Conservation (phyloP, 2,113 vertebrate genomes). For the Microtus montanus region DNA sequence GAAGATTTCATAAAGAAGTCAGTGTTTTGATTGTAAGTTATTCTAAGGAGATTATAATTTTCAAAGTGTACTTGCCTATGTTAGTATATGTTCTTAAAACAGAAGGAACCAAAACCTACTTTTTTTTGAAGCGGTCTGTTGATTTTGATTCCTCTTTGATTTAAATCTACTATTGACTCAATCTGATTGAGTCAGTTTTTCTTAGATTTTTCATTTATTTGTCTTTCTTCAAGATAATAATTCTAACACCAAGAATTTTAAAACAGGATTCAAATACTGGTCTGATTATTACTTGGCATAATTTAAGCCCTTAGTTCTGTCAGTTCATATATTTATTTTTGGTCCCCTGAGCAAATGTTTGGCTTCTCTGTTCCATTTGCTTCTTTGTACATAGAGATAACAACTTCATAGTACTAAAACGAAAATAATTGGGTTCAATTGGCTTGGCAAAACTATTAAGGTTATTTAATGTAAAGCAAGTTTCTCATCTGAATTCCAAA, state of each 20-base stretch:
- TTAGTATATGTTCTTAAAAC: neutral
- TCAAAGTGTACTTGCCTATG: constrained; percentile 22
- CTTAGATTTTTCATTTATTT: neutral
- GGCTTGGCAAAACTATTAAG: neutral
- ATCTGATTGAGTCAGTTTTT: neutral
- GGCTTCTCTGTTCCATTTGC: neutral
- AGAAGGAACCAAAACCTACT: neutral
- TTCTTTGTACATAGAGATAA: constrained; percentile 48
- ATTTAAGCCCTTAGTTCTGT: constrained; percentile 6
- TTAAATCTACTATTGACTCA: constrained; percentile 3
- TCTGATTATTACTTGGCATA: neutral
- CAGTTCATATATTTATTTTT: neutral
- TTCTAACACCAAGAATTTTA: constrained; percentile 18
- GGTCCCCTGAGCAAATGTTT: constrained; percentile 32
- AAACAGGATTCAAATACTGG: neutral
- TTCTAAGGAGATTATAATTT: constrained; percentile 40
- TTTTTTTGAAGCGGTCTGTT: neutral
- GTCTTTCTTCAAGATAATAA: neutral
- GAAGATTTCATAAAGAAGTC: constrained; percentile 26
- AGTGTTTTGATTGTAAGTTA: constrained; percentile 37
- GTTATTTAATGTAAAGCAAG: constrained; percentile 41
- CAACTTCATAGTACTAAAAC: constrained; percentile 34
- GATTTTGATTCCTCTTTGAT: neutral
- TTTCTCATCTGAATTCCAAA: constrained; percentile 18
- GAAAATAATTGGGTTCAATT: constrained; percentile 42